Percentiles rank a stretch among this genome's conserved stretches.
Evolutionary conservation across 2,113 vertebrate species (phyloP).

Genomic region (Rhadina sibilatrix): DNA sequence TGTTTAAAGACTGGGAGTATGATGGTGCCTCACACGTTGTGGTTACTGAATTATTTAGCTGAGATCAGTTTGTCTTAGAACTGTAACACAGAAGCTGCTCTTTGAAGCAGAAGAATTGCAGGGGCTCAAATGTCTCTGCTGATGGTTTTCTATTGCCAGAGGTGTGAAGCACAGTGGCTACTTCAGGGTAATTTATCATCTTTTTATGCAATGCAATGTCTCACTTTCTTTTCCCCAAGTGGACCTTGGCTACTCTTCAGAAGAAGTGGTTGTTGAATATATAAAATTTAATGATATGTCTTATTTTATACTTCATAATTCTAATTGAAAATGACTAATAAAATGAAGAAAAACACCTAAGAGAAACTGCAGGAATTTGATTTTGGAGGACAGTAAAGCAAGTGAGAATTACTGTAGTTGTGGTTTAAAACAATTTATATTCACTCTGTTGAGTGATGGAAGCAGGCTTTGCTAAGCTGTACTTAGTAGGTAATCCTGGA

Average conservation of each 20-base stretch:
- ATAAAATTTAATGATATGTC: not conserved
- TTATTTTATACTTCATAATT: not conserved
- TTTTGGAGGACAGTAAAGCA: slow-evolving; percentile 10
- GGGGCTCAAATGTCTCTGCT: not conserved
- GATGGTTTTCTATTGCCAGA: not conserved
- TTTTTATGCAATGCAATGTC: slow-evolving; percentile 3
- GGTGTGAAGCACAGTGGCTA: not conserved
- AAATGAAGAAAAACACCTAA: not conserved
- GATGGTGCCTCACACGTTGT: not conserved
- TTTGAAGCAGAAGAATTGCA: not conserved
- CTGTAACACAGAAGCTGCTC: not conserved
- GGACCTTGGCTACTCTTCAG: not conserved
- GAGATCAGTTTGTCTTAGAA: not conserved
- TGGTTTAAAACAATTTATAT: not conserved
- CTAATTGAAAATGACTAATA: not conserved
- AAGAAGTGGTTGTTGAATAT: not conserved
- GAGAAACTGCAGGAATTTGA: not conserved
- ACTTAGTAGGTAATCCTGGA: not conserved
- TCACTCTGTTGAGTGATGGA: not conserved
- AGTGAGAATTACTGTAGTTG: not conserved
- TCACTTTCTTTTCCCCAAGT: not conserved
- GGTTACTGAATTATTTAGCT: not conserved
- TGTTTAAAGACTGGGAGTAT: not conserved
- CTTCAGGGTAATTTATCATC: not conserved
- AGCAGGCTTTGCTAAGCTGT: not conserved